Evolutionary conservation across 2,113 vertebrate species (phyloP).

Genomic region (Mus spicilegus): DNA sequence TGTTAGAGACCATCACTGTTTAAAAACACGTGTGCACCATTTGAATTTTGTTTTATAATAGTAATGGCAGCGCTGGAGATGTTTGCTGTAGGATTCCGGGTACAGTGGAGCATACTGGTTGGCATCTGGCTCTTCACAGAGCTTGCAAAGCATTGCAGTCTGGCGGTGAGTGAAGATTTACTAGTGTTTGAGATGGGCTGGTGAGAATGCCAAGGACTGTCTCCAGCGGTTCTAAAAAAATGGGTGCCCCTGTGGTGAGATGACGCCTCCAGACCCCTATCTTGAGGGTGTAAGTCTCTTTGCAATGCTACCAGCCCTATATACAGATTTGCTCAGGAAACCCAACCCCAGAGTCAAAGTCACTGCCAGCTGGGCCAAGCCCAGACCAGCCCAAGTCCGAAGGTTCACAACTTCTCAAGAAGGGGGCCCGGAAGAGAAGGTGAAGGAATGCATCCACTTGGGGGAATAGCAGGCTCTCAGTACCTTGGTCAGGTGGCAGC

Average conservation of each 20-base stretch:
- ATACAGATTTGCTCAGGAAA: constrained; percentile 64
- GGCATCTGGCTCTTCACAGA: not conserved
- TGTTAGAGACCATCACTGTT: not conserved
- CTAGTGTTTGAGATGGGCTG: not conserved
- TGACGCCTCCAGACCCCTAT: not conserved
- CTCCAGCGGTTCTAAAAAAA: not conserved
- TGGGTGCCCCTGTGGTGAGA: not conserved
- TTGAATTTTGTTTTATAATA: not conserved
- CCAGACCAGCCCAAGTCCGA: constrained; percentile 77
- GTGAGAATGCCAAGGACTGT: too few relatives aligned
- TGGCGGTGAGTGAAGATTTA: rapidly evolving
- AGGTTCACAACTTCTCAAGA: constrained; percentile 71
- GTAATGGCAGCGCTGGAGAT: constrained; percentile 1
- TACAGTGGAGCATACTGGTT: rapidly evolving
- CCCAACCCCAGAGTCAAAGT: constrained; percentile 77
- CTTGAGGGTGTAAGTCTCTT: constrained; percentile 30
- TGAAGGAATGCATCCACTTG: not conserved
- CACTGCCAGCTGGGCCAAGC: constrained; percentile 66
- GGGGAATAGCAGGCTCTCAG: not conserved
- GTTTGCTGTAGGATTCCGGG: not conserved
- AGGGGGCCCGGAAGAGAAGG: constrained; percentile 56
- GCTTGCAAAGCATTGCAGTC: not conserved
- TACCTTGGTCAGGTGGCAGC: not conserved
- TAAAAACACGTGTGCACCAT: not conserved
- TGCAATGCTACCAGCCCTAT: constrained; percentile 55